Base-by-base conservation (phyloP, 2,888 invertebrate genomes). In the Drosophila sordidula region DNA sequence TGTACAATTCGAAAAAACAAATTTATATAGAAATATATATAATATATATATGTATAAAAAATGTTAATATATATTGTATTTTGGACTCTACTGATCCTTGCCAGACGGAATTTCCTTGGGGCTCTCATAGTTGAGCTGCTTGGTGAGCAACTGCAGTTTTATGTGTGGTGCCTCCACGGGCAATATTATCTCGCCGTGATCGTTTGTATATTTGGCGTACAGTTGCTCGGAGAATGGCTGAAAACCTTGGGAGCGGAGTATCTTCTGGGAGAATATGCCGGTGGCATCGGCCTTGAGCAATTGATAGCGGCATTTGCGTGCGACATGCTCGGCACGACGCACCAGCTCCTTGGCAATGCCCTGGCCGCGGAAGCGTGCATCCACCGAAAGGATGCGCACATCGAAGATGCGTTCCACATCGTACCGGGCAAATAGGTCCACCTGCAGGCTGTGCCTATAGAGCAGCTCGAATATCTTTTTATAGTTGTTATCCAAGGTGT, bases 261-360 rank as follows among this genome's bases (percentile, higher is more conserved):
- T 95, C 80, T 95, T 95, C 88, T 97, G 96, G 0, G 97, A 97
- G 87, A 94, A 97, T 2, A 95, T 93, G 18, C 97, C 96, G 0
- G 97, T 97, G 1, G 97, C 96, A 89, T 97, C 97, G 16, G 95
- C 95, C 92, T 96, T 97, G 82, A 97, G 94, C 25, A 97, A 89
- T 95, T 96, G 93, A 29, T 75, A 85, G 16, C 95, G 95, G 72
- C 94, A 93, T 63, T 95, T 93, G 75, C 92, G 93, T 0, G 96
- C 96, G 16, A 95, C 90, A 26, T 94, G 93, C 72, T 96, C 94
- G 90, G 96, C 95, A 67, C 94, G 94, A 8, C 92, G 92, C 91
- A 97, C 94, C 51, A 97, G 92, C 79, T 95, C 94, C 79, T 95
- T 95, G 2, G 96, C 97, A 62, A 97, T 93, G 0, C 97, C 97